Evolutionary conservation across 2,797 vertebrate species (phyloP), one percentile per base, ranked within the genome.

Genomic region (Hippocampus kuda): DNA sequence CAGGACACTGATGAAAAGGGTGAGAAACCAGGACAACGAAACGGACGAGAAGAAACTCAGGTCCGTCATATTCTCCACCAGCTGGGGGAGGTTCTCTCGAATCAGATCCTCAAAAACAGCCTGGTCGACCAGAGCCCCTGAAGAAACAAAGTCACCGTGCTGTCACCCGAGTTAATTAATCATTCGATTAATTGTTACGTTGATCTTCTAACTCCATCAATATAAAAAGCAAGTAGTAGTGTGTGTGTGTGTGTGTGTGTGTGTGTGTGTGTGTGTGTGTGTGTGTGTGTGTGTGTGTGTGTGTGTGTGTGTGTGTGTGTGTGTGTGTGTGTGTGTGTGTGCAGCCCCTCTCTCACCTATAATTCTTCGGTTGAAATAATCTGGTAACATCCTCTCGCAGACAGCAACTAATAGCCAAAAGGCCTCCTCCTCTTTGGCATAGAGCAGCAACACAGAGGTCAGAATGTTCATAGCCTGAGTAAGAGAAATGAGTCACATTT

Each of bases 101-200:
- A 99, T 96, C 81, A 99, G 92, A 76, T 99, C 95, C 88, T 99
- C 97, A 74, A 99, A 99, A 71, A 99, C 96, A 1, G 96, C 95
- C 85, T 99, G 97, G 89, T 99, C 97, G 57, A 99, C 95, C 91
- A 99, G 87, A 80, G 97, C 96, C 81, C 97, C 96, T 97, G 84
- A 26, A 77, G 71, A 77, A 80, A 83, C 18, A 24, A 65, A 16
- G 15, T 48, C 44, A 27, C 16, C 41, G 9, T 13, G 8, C 8
- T 22, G 51, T 53, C 51, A 53, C 51, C 48, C 13, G 4, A 5
- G 13, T 38, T 38, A 34, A 34, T 34, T 34, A 38, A 38, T 38
- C 34, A 38, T 38, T 38, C 6, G 16, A 24, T 60, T 30, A 34
- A 60, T 46, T 38, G 34, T 38, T 38, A 38, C 34, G 1, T 38